Evolutionary conservation across 2,888 invertebrate species (phyloP), one percentile per base, ranked within the genome.

Genomic region (Brachylomia viminalis): DNA sequence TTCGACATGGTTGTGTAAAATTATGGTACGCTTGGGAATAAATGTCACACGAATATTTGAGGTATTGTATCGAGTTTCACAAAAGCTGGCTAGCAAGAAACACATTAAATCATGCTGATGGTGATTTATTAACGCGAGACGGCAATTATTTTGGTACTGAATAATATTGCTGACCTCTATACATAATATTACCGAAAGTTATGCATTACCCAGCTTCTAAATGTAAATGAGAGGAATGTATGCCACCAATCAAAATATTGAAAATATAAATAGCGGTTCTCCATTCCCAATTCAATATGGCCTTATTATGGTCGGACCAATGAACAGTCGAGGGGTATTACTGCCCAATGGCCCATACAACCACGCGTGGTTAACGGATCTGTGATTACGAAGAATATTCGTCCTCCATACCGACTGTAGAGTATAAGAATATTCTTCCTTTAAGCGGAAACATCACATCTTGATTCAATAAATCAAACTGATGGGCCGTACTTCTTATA

Each of bases 101-200:
- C 56, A 47, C 72, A 79, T 72, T 64, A 33, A 79, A 38, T 79
- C 27, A 45, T 45, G 1, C 49, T 62, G 15, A 42, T 49, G 20
- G 42, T 67, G 56, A 71, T 80, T 80, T 68, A 62, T 75, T 23
- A 52, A 68, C 38, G 52, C 47, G 20, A 49, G 17, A 56, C 47
- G 49, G 54, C 42, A 66, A 81, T 27, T 56, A 66, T 75, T 75
- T 69, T 20, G 17, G 47, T 58, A 59, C 68, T 64, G 30, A 75
- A 68, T 65, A 75, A 69, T 69, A 47, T 64, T 42, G 1, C 58
- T 69, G 68, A 56, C 80, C 80, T 79, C 33, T 23, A 75, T 79
- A 80, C 80, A 80, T 80, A 75, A 61, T 49, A 49, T 67, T 45
- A 79, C 45, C n/a, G 61, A 52, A 80, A 75, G 27, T 79, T 75